phyloP scores from a whole-genome alignment of 2,888 invertebrate genomes.

The Notodonta dromedarius region DNA sequence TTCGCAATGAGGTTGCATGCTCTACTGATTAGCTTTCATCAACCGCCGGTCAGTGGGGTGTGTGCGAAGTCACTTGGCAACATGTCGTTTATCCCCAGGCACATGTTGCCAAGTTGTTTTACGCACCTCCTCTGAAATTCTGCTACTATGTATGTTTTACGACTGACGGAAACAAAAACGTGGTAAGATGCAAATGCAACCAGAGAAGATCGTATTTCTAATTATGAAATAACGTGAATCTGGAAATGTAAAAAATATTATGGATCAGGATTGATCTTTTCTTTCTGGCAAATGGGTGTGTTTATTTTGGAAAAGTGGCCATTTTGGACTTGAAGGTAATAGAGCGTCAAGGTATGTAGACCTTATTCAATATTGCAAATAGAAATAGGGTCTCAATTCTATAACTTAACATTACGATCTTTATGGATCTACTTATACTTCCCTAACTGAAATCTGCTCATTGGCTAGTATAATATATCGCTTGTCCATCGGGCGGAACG shows the following conservation, averaged over 20 bases:
- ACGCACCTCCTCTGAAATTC: neutral
- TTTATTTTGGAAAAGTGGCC: no score
- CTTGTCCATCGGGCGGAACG: slow-evolving; percentile 16
- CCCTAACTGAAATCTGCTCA: slow-evolving; percentile 13
- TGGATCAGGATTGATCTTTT: no score
- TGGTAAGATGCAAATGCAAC: no score
- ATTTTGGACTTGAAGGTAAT: no score
- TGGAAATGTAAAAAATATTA: no score
- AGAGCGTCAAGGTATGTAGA: no score
- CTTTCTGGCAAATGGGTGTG: no score
- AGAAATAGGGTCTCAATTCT: no score
- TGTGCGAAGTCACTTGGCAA: slow-evolving; percentile 4
- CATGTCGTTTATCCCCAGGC: slow-evolving; percentile 3
- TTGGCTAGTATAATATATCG: slow-evolving; percentile 6
- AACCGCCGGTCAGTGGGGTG: neutral
- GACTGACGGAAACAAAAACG: neutral
- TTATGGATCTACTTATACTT: neutral
- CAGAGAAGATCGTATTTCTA: no score
- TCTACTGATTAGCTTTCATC: slow-evolving; percentile 7
- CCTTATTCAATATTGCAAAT: neutral
- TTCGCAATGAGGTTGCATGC: slow-evolving; percentile 6
- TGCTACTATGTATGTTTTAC: neutral
- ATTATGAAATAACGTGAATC: no score
- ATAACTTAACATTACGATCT: neutral
- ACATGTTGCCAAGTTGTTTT: neutral